These are phyloP conservation scores for Galeruca laticollis DNA, from an alignment of 2,888 invertebrate genomes.

Conservation along the genomic window DNA sequence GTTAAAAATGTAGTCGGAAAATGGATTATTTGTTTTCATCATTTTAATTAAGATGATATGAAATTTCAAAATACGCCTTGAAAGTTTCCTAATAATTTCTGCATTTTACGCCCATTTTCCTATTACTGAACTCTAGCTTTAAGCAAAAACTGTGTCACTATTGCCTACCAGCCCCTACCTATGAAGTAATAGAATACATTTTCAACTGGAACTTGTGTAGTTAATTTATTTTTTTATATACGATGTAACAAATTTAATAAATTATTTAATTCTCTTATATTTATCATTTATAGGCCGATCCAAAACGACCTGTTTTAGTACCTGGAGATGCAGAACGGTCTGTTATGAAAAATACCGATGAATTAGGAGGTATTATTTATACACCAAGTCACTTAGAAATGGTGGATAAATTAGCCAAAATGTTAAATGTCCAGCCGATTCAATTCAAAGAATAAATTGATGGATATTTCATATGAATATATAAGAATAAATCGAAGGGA, in stretches of 20 bases:
- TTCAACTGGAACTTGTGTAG: too few species aligned
- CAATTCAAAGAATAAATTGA: not conserved
- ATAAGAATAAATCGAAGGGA: not conserved
- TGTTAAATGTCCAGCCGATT: constrained; percentile 64
- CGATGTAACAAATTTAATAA: not conserved
- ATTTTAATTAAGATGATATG: too few species aligned
- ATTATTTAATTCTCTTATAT: not conserved
- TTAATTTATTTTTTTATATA: not conserved
- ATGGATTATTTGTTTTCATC: too few species aligned
- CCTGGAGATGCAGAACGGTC: constrained; percentile 88
- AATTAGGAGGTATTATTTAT: constrained; percentile 75
- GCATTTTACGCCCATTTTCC: too few species aligned
- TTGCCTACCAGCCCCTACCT: too few species aligned
- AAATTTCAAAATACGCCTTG: too few species aligned
- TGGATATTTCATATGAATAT: not conserved
- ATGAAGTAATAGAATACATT: too few species aligned
- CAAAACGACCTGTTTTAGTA: constrained; percentile 76
- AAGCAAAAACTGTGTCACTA: too few species aligned
- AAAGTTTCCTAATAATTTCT: too few species aligned
- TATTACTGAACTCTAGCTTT: too few species aligned
- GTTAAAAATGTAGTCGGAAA: too few species aligned
- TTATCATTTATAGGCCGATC: constrained; percentile 60
- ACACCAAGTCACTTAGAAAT: constrained; percentile 42
- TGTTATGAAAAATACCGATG: constrained; percentile 75
- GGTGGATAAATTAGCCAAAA: constrained; percentile 37